Base-by-base conservation (phyloP, 2,113 vertebrate species). In the Trichomycterus rosablanca region DNA sequence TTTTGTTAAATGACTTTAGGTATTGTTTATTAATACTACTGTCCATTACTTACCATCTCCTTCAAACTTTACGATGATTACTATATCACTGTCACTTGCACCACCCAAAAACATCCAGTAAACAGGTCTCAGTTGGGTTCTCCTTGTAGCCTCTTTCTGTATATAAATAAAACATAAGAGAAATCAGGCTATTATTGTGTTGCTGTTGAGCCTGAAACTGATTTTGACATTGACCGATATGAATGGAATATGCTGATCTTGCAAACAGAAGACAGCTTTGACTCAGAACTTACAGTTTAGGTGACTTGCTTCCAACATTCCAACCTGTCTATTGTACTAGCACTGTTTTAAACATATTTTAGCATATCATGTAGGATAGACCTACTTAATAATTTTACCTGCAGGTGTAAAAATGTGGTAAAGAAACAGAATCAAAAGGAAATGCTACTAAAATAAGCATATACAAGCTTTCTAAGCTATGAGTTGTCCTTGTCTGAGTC, bases 331-430 rank as follows among this genome's bases (percentile, higher is more conserved):
- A 48, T 18, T 49, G 8, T 18, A 70, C 18, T 20, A 46, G n/a
- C 23, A 32, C 11, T 18, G 1, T 10, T 6, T 53, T 70, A 59
- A 59, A 39, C 46, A 52, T 63, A 32, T 37, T 24, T 15, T 63
- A 39, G 45, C 28, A 42, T 34, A 24, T 8, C 56, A 55, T 51
- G 28, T 30, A 60, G 24, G 45, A 50, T 34, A 49, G 62, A 52
- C 24, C 54, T 40, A 64, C 18, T 46, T 53, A 2, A 43, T 19
- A 15, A 53, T 54, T 59, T 59, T 19, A 28, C 10, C 16, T 11
- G 18, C 16, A 26, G 20, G 52, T n/a, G 8, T 37, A 42, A 43
- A 58, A 46, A 44, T 35, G 42, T 30, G 40, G 44, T 9, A 15
- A 45, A 45, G 35, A 32, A 26, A 10, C 30, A 3, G 26, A 28